Evolutionary conservation across 2,113 vertebrate species (phyloP).

Genomic region (Bubo bubo): DNA sequence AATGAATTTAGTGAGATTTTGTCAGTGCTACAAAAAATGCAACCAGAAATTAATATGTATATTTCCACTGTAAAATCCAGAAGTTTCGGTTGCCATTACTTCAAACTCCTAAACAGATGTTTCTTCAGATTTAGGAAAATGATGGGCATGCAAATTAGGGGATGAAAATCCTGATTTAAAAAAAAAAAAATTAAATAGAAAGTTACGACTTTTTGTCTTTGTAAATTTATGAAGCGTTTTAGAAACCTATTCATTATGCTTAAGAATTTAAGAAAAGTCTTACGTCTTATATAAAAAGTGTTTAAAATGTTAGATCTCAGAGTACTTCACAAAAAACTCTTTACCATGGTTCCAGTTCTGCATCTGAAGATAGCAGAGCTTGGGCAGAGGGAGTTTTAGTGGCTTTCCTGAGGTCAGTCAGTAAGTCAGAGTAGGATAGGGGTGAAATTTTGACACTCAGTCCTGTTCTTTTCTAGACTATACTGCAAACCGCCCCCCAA

Average conservation of each 20-base stretch:
- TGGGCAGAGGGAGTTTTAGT: neutral
- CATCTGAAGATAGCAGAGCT: neutral
- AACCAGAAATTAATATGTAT: neutral
- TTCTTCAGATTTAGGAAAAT: neutral
- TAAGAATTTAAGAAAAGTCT: neutral
- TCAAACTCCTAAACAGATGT: neutral
- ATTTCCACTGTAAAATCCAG: neutral
- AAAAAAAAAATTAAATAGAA: neutral
- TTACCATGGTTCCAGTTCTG: neutral
- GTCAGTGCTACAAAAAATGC: neutral
- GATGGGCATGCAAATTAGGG: neutral
- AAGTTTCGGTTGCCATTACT: neutral
- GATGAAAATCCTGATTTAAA: neutral
- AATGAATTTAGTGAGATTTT: neutral
- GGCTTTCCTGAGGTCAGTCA: neutral
- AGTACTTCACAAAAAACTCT: neutral
- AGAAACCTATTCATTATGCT: neutral
- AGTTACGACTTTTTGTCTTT: rapidly evolving
- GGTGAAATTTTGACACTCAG: neutral
- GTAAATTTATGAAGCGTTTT: neutral
- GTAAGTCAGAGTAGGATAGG: neutral
- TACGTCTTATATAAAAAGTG: neutral
- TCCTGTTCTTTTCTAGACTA: neutral
- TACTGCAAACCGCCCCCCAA: neutral
- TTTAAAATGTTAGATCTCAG: neutral